Conservation (phyloP, 2,113 vertebrate species). For the Rhabdornis inornatus region DNA sequence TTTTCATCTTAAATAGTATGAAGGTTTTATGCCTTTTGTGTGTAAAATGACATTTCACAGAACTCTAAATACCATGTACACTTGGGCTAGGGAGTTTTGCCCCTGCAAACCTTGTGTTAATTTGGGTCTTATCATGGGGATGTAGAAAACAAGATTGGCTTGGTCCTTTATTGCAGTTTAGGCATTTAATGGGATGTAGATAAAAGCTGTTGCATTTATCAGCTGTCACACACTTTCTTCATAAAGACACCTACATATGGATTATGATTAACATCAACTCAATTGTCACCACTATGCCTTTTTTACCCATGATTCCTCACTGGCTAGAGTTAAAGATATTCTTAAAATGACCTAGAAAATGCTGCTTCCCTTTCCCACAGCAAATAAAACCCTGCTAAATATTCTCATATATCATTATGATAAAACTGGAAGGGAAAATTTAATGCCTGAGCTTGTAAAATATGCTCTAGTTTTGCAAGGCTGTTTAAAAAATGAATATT, state of each 20-base stretch:
- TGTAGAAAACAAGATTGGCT: background rate
- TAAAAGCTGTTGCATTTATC: slow-evolving; percentile 32
- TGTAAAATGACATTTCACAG: background rate
- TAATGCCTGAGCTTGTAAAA: slow-evolving; percentile 14
- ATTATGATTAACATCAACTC: slow-evolving; percentile 37
- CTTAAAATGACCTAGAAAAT: slow-evolving; percentile 63
- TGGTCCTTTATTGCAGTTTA: background rate
- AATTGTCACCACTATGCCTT: slow-evolving; percentile 1
- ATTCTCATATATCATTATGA: background rate
- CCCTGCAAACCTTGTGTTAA: background rate
- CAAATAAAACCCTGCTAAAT: slow-evolving; percentile 40
- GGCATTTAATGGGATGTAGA: background rate
- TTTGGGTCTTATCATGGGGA: background rate
- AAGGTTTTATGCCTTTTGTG: background rate
- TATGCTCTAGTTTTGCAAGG: background rate
- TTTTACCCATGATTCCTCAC: slow-evolving; percentile 21
- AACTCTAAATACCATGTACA: background rate
- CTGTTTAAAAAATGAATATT: background rate
- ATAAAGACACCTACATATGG: background rate
- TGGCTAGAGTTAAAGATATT: slow-evolving; percentile 43
- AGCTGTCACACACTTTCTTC: background rate
- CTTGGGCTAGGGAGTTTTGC: background rate
- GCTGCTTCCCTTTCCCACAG: slow-evolving; percentile 17
- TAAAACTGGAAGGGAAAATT: background rate
- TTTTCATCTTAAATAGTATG: background rate